A percentile compares a stretch with the other conserved stretches of the same genome.
Evolutionary conservation across 2,113 vertebrate species (phyloP).

Genomic region (Epinephelus lanceolatus): DNA sequence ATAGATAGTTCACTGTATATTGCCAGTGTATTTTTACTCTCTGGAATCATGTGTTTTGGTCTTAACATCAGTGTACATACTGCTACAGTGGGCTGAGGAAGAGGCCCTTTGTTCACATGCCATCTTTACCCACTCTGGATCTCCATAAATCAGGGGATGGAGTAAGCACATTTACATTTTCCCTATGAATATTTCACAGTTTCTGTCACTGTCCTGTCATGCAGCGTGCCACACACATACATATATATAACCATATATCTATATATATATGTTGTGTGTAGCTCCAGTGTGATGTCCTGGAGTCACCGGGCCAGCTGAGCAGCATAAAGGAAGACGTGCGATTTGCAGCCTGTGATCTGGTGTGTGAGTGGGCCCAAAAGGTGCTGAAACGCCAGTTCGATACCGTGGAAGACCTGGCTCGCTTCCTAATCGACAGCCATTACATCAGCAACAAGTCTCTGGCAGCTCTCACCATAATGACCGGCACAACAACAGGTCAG

Average conservation of each 20-base stretch:
- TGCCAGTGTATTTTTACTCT: neutral
- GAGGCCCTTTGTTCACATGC: slow-evolving; percentile 97
- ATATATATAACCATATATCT: neutral
- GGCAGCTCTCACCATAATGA: slow-evolving; percentile 96
- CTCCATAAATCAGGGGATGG: slow-evolving; percentile 94
- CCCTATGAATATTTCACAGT: neutral
- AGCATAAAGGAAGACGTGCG: slow-evolving; percentile 93
- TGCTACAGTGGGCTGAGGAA: slow-evolving; percentile 99
- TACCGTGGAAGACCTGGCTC: slow-evolving; percentile 94
- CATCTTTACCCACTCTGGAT: slow-evolving; percentile 95
- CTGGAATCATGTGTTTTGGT: slow-evolving; percentile 39
- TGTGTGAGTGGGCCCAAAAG: slow-evolving; percentile 99
- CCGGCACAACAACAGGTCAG: slow-evolving; percentile 92
- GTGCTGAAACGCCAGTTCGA: slow-evolving; percentile 98
- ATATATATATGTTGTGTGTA: neutral
- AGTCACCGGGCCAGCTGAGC: slow-evolving; percentile 89
- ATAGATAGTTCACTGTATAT: neutral
- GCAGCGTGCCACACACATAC: neutral
- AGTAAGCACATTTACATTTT: slow-evolving; percentile 82
- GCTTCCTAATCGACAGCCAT: slow-evolving; percentile 97
- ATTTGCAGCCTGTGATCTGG: slow-evolving; percentile 94
- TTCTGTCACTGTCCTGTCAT: neutral
- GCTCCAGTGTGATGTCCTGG: slow-evolving; percentile 90
- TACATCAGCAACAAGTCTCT: slow-evolving; percentile 97
- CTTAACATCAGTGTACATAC: slow-evolving; percentile 93